These are phyloP conservation scores for Gastracanthus pulcherrimus DNA, from an alignment of 2,888 invertebrate genomes.

Conservation along the genomic window DNA sequence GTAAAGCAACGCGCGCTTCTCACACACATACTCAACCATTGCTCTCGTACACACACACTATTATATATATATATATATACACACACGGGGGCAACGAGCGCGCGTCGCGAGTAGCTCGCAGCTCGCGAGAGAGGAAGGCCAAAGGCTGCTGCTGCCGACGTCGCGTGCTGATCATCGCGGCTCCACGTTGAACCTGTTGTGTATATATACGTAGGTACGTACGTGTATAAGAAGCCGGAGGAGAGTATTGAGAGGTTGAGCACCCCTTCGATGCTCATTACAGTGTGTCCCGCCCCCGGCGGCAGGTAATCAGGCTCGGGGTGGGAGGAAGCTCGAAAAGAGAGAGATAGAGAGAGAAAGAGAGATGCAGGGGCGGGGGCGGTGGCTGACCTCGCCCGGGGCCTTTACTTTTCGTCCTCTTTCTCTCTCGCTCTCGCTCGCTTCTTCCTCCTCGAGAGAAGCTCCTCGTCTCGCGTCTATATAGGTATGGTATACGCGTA, in stretches of 20 bases:
- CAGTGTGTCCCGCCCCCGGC: conserved; percentile 76
- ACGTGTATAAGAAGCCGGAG: not conserved
- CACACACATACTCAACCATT: too few species aligned
- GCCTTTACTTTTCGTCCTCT: conserved; percentile 68
- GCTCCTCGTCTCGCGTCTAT: conserved; percentile 27
- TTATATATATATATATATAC: too few species aligned
- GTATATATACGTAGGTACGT: not conserved
- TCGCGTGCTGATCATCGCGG: conserved; percentile 29
- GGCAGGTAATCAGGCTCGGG: conserved; percentile 74
- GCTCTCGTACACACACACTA: too few species aligned
- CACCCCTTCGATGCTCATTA: conserved; percentile 76
- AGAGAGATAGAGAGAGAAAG: conserved; percentile 62
- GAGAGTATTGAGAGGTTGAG: conserved; percentile 68
- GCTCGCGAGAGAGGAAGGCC: not conserved
- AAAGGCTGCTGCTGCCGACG: too few species aligned
- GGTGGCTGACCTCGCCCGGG: conserved; percentile 77
- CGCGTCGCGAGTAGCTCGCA: too few species aligned
- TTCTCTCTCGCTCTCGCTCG: conserved; percentile 47
- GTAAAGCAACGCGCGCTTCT: too few species aligned
- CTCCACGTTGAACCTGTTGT: conserved; percentile 20
- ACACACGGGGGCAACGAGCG: too few species aligned
- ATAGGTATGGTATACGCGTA: too few species aligned
- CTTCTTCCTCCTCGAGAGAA: conserved; percentile 1
- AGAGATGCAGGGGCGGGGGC: conserved; percentile 67
- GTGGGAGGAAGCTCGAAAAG: conserved; percentile 63